These are phyloP conservation scores for Agrenia bidenticulata DNA, from an alignment of 2,888 invertebrate species.

Conservation along the genomic window DNA sequence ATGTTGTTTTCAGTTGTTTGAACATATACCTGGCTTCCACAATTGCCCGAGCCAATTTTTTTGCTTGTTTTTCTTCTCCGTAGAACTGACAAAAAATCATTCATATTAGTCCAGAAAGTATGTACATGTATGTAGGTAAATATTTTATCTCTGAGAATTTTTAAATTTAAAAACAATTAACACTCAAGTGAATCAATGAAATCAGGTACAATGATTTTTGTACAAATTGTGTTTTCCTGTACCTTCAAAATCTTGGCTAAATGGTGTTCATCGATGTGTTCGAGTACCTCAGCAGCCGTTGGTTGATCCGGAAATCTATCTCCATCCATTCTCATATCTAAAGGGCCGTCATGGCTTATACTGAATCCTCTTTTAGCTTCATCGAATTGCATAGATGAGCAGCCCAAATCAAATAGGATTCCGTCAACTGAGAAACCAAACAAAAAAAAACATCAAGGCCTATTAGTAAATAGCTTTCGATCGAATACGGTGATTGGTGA, in stretches of 20 bases:
- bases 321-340: slow-evolving; percentile 96
- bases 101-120: no score
- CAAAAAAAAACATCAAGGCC: no score
- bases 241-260: slow-evolving; percentile 74
- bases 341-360: slow-evolving; percentile 76
- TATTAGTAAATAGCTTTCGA: no score
- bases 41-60: slow-evolving; percentile 81
- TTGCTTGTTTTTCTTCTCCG: slow-evolving; percentile 85
- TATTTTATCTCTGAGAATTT: no score
- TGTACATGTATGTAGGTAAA: no score
- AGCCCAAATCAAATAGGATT: slow-evolving; percentile 88
- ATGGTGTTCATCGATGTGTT: slow-evolving; percentile 73
- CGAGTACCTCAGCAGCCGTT: slow-evolving; percentile 84
- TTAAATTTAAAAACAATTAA: slow-evolving; percentile 12
- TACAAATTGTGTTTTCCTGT: not conserved
- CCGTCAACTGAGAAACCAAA: slow-evolving; percentile 73
- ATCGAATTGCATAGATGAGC: slow-evolving; percentile 94
- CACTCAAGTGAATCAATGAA: not conserved
- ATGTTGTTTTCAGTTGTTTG: slow-evolving; percentile 75
- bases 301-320: slow-evolving; percentile 68
- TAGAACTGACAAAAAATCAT: slow-evolving; percentile 64
- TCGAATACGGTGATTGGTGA: no score
- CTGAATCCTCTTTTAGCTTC: slow-evolving; percentile 80
- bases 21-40: slow-evolving; percentile 78
- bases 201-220: not conserved